A percentile compares a stretch with the other conserved stretches of the same genome.
Evolutionary conservation across 30 jellyfish, hydroid and myxozoan genomes (phyloP).

Genomic region (Aurelia aurita complex sp. Pacific): DNA sequence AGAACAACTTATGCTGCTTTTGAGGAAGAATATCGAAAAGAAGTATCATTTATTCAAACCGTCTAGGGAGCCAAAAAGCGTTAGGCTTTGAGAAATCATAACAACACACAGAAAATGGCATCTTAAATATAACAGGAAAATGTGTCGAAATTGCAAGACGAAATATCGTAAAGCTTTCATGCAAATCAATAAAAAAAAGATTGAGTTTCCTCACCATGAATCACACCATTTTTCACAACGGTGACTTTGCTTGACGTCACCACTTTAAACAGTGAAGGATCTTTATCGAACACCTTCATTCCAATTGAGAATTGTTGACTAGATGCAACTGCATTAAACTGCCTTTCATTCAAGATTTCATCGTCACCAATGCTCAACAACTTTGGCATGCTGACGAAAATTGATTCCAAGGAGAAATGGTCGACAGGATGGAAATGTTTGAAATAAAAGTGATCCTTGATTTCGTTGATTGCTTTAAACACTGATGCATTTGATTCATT

Average conservation of each 20-base stretch:
- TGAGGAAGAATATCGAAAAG: too few relatives aligned
- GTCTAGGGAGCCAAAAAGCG: too few relatives aligned
- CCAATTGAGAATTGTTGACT: not conserved
- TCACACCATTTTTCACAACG: not conserved
- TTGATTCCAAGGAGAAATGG: conserved; percentile 79
- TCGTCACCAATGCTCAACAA: conserved; percentile 63
- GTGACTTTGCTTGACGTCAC: not conserved
- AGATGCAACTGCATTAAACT: conserved; percentile 11
- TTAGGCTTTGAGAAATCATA: too few relatives aligned
- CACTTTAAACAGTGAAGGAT: conserved; percentile 12
- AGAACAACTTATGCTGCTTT: too few relatives aligned
- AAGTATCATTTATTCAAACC: too few relatives aligned
- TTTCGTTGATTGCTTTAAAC: conserved; percentile 66
- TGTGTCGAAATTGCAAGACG: too few relatives aligned
- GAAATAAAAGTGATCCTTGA: conserved; percentile 53
- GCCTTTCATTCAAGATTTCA: conserved; percentile 39
- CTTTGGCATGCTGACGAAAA: conserved; percentile 72
- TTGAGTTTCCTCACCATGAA: not conserved
- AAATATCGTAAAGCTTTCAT: too few relatives aligned
- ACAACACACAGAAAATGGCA: too few relatives aligned
- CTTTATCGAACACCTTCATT: not conserved
- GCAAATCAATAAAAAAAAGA: too few relatives aligned
- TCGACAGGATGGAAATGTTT: conserved; percentile 70
- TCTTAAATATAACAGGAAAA: too few relatives aligned
- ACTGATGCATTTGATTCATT: conserved; percentile 78